These are phyloP conservation scores for Scleropages formosus DNA, from an alignment of 2,797 vertebrate species.

Conservation along the genomic window DNA sequence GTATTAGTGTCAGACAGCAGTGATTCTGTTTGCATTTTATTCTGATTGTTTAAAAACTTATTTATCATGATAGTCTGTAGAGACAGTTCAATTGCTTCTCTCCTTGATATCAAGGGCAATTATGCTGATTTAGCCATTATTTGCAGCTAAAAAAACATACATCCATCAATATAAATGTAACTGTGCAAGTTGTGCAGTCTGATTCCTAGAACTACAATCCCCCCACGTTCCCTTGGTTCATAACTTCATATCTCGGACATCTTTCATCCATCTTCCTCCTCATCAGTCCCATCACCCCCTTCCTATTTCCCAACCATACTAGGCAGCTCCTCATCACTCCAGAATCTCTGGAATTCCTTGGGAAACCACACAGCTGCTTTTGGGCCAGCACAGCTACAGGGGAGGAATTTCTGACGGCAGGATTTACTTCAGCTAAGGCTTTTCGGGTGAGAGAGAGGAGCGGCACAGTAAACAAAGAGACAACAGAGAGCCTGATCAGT, in stretches of 20 bases:
- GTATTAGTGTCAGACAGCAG: not conserved
- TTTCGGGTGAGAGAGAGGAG: not conserved
- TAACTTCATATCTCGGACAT: constrained; percentile 8
- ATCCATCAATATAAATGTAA: no score
- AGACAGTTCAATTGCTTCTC: not conserved
- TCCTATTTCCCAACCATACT: not conserved
- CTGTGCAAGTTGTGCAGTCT: not conserved
- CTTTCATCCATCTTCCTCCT: constrained; percentile 11
- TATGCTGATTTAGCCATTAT: not conserved
- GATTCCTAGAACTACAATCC: constrained; percentile 9
- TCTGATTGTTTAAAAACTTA: no score
- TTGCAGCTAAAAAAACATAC: not conserved
- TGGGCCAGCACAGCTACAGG: constrained; percentile 4
- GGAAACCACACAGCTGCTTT: constrained; percentile 24
- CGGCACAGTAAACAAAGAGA: not conserved
- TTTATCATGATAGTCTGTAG: no score
- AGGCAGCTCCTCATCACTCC: constrained; percentile 3
- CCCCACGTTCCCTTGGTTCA: constrained; percentile 1
- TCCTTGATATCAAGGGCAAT: not conserved
- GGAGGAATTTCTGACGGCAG: constrained; percentile 5
- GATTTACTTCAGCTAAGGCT: not conserved
- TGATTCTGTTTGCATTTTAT: not conserved
- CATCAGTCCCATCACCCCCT: not conserved
- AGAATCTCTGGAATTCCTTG: constrained; percentile 18
- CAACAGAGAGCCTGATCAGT: no score